A percentile compares a stretch with the other conserved stretches of the same genome.
Evolutionary conservation across 2,888 invertebrate genomes (phyloP).

Genomic region (Orthosia gothica): DNA sequence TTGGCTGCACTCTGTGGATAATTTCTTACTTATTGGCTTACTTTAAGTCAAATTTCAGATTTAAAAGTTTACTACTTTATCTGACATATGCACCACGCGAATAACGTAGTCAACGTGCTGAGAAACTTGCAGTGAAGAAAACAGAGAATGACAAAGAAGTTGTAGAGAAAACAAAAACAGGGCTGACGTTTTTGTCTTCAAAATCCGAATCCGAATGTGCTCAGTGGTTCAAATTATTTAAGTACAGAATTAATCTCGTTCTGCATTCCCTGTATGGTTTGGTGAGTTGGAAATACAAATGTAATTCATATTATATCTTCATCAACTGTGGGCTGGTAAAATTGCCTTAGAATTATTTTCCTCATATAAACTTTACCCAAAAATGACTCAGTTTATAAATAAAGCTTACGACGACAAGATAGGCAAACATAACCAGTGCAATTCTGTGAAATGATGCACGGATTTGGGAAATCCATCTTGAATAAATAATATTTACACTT

Average conservation of each 20-base stretch:
- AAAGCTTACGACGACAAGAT: background rate
- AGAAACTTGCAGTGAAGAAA: slow-evolving; percentile 53
- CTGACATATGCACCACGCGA: slow-evolving; percentile 64
- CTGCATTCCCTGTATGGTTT: slow-evolving; percentile 75
- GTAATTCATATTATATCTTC: slow-evolving; percentile 74
- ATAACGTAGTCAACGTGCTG: slow-evolving; percentile 67
- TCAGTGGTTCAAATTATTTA: slow-evolving; percentile 68
- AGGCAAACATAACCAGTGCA: slow-evolving; percentile 16
- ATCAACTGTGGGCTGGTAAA: slow-evolving; percentile 75
- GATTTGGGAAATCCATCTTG: slow-evolving; percentile 34
- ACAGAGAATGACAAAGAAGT: slow-evolving; percentile 26
- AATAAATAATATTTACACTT: slow-evolving; percentile 52
- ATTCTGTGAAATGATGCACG: slow-evolving; percentile 23
- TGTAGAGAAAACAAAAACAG: slow-evolving; percentile 49
- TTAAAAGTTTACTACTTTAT: slow-evolving; percentile 72
- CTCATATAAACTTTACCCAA: background rate
- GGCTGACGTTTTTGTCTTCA: slow-evolving; percentile 60
- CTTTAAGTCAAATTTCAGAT: slow-evolving; percentile 70
- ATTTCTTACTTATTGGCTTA: slow-evolving; percentile 72
- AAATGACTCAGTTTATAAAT: background rate
- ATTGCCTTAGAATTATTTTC: background rate
- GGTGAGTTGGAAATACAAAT: slow-evolving; percentile 68
- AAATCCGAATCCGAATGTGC: slow-evolving; percentile 67
- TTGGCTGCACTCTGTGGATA: slow-evolving; percentile 65
- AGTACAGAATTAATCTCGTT: slow-evolving; percentile 68